Evolutionary conservation across 1,140 invertebrate genomes (phyloP), one percentile per base, ranked within the genome.

Genomic region (Pteromalus puparum): DNA sequence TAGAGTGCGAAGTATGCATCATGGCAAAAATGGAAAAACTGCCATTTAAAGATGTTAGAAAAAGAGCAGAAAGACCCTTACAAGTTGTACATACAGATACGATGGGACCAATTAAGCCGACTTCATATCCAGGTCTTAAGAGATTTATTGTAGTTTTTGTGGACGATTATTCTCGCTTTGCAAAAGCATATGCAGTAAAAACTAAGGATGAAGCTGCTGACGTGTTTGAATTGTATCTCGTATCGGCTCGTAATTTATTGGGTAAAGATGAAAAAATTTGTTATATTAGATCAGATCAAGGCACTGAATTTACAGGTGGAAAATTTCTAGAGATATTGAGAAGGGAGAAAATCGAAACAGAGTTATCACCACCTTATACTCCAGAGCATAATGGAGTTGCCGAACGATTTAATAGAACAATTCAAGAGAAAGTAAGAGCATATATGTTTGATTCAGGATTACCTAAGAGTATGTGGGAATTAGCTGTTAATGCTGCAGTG

Each of bases 1-100:
- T 18, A 81, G 81, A 88, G 26, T 86, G 86, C 46, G 86, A 89
- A 86, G 78, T 89, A 1, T 87, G 86, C 26, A 85, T 87, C n/a
- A n/a, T n/a, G n/a, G n/a, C n/a, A n/a, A n/a, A n/a, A 85, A 86
- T 87, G 86, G 67, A 86, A 84, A 86, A 84, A 77, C 26, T 86
- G 1, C 86, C 85, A 81, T 85, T 83, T 65, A 81, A 75, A 75
- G 68, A 79, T 26, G 74, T 13, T 18, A 86, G 81, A 77, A 81
- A 13, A 4, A 83, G 76, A 86, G 81, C 81, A 61, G 67, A 73
- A 4, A 82, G 38, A 73, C 81, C 65, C 18, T 53, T 86, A 46
- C 26, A 86, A 76, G 9, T 83, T 10, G 68, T 83, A 46, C 81
- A 86, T 26, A 75, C 81, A 68, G 85, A 86, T 70, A 80, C 65